These are phyloP conservation scores for Stegana nigrithorax DNA, from an alignment of 2,888 invertebrate species.

Conservation along the genomic window DNA sequence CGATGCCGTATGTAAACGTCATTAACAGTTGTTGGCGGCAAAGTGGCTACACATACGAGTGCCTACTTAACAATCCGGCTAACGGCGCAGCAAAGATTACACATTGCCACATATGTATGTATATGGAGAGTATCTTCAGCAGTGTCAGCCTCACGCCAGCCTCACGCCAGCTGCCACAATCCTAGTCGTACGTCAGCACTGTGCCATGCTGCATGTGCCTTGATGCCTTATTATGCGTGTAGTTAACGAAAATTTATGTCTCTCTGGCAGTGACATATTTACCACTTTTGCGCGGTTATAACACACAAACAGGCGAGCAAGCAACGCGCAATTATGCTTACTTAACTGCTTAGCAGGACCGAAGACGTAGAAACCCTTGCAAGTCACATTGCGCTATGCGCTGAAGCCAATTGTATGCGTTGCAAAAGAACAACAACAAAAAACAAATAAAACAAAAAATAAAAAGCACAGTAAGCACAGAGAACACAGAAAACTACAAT, in stretches of 20 bases:
- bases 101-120: background rate
- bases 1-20: background rate
- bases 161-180: no score
- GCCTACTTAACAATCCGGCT: background rate
- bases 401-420: background rate
- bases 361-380: background rate
- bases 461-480: no score
- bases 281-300: slow-evolving; percentile 50
- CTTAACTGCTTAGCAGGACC: background rate
- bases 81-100: background rate
- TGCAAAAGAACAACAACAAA: no score
- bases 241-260: slow-evolving; percentile 60
- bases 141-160: no score
- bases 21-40: background rate
- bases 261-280: slow-evolving; percentile 60
- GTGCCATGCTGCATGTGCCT: slow-evolving; percentile 20
- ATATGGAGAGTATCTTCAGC: slow-evolving; percentile 6
- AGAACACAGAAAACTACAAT: no score
- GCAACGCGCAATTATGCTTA: background rate
- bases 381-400: background rate
- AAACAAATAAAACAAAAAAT: no score
- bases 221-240: slow-evolving; percentile 57
- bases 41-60: no score
- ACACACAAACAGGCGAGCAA: slow-evolving; percentile 17
- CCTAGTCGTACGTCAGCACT: slow-evolving; percentile 21